Percentiles rank a stretch among this genome's conserved stretches.
These are phyloP conservation scores for Dreissena polymorpha DNA, from an alignment of 1,140 invertebrate genomes.

Conservation along the genomic window DNA sequence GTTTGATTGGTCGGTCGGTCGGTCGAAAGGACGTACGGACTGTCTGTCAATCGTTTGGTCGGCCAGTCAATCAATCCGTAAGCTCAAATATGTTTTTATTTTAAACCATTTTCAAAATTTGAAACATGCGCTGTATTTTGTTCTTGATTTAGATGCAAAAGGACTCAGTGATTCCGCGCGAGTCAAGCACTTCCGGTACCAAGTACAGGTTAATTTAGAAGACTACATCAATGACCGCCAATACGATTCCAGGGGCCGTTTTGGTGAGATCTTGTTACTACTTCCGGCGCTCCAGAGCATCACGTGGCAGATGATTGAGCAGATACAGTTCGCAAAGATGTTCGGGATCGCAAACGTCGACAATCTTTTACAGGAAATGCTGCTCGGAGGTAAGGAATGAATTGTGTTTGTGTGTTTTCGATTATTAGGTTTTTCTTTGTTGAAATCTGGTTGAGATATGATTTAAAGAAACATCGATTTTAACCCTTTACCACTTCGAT, in stretches of 20 bases:
- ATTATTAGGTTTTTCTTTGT: no score
- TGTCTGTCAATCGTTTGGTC: no score
- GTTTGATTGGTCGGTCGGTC: no score
- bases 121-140: neutral
- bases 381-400: slow-evolving; percentile 84
- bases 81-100: neutral
- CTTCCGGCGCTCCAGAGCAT: slow-evolving; percentile 97
- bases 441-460: no score
- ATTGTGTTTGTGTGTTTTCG: no score
- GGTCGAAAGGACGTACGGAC: no score
- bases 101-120: neutral
- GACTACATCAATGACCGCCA: slow-evolving; percentile 98
- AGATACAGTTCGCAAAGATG: slow-evolving; percentile 98
- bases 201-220: slow-evolving; percentile 97
- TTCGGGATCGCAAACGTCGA: slow-evolving; percentile 98
- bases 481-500: no score
- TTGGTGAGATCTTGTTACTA: slow-evolving; percentile 96
- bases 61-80: no score
- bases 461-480: no score
- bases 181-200: slow-evolving; percentile 93
- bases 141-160: slow-evolving; percentile 89
- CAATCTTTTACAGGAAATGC: slow-evolving; percentile 97
- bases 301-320: slow-evolving; percentile 99
- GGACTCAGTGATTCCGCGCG: slow-evolving; percentile 91
- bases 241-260: slow-evolving; percentile 96